Conservation (phyloP, 1,140 invertebrate species). For the Neotoxoptera formosana region DNA sequence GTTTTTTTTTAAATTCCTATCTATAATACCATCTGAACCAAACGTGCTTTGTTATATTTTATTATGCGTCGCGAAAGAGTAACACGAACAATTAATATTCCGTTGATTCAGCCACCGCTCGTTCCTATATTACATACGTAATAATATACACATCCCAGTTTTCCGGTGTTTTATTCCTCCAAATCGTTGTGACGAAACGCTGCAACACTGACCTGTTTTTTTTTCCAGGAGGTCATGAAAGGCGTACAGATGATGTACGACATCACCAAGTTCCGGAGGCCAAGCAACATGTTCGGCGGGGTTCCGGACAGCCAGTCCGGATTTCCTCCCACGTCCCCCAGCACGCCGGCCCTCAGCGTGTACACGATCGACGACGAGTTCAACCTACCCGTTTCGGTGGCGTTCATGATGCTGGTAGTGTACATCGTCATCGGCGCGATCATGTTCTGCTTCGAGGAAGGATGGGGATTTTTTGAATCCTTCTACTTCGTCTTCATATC, state of each 20-base stretch:
- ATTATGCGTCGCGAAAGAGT: neutral
- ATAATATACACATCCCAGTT: neutral
- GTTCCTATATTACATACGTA: too few species aligned
- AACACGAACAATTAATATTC: neutral
- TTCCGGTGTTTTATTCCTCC: neutral
- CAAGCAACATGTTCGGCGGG: slow-evolving; percentile 73
- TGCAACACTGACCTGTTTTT: neutral
- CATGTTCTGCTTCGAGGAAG: slow-evolving; percentile 79
- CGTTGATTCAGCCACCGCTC: neutral
- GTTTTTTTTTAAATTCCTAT: too few species aligned
- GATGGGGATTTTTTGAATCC: slow-evolving; percentile 85
- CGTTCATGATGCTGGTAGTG: slow-evolving; percentile 78
- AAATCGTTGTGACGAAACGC: neutral
- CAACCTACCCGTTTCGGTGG: slow-evolving; percentile 87
- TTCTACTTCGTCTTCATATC: slow-evolving; percentile 96
- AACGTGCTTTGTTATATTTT: neutral
- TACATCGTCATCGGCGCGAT: slow-evolving; percentile 87
- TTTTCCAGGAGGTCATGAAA: slow-evolving; percentile 77
- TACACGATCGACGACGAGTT: slow-evolving; percentile 90
- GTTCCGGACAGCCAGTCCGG: slow-evolving; percentile 60
- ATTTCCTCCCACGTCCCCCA: slow-evolving; percentile 54
- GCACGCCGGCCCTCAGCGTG: slow-evolving; percentile 77
- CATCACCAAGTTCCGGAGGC: slow-evolving; percentile 75
- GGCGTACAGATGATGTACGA: slow-evolving; percentile 82
- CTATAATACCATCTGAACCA: neutral